Base-by-base conservation (phyloP, 2,888 invertebrate species). In the Apodemia hepburni region DNA sequence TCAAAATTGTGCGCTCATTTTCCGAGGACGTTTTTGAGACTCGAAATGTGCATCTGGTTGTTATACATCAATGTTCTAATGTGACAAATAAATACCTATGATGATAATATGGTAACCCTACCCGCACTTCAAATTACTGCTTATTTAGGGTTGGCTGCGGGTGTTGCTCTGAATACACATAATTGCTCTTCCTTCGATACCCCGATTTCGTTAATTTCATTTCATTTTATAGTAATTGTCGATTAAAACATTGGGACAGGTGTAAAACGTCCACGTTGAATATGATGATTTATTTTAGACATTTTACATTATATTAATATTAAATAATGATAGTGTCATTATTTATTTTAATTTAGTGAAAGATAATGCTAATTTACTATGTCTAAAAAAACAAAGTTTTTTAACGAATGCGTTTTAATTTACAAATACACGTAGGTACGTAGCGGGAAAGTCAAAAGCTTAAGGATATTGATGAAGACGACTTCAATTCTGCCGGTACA, bases 71-170 rank as follows among this genome's bases (percentile, higher is more conserved):
- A n/a, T n/a, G n/a, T n/a, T 38, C 2, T 15, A 42, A 42, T 15
- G 5, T 15, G 42, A 42, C 1, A 42, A 42, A 42, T n/a, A 42
- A 1, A 5, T 42, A 9, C 15, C n/a, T n/a, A n/a, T n/a, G n/a
- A n/a, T n/a, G n/a, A n/a, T n/a, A 4, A 15, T 42, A 54, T 54
- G 54, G 54, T 54, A 15, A 22, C 54, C 27, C 54, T 54, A 54
- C 2, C 15, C 22, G 15, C 80, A 78, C 78, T 69, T 77, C 78
- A 81, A 84, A 84, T 86, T 82, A 79, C 77, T 68, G 74, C 76
- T 77, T 73, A 75, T 77, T 78, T 77, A 75, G 76, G 76, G 77
- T 75, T 78, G 47, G 15, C 73, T 74, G 69, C 74, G 70, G 64
- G 67, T 64, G 66, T 67, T 66, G 66, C 67, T 70, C 69, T 66